Conservation (phyloP, 2,888 invertebrate species). For the Andrena trimmerana region DNA sequence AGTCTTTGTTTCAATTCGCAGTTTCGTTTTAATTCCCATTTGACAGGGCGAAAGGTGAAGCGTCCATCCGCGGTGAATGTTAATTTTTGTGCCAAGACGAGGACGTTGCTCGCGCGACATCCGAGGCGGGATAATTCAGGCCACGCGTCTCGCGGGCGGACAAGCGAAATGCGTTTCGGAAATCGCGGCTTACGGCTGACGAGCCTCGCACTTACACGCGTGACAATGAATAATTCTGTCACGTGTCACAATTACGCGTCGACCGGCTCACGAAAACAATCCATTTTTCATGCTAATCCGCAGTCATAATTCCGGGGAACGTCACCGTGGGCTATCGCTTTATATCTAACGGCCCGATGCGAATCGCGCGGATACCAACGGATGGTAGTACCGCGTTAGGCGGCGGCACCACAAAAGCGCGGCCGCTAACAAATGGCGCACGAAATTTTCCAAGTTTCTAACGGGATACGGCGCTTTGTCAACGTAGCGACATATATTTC, state of each 20-base stretch:
- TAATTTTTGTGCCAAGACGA: background rate
- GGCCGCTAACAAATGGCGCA: constrained; percentile 31
- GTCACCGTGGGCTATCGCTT: constrained; percentile 6
- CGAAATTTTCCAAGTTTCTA: constrained; percentile 55
- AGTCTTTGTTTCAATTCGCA: background rate
- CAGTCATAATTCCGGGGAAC: constrained; percentile 40
- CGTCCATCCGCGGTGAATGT: background rate
- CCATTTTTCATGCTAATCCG: constrained; percentile 57
- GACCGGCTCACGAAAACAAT: constrained; percentile 43
- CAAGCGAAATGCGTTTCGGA: constrained; percentile 57
- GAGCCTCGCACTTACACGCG: constrained; percentile 49
- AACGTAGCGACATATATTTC: constrained; percentile 67
- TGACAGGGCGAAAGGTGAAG: background rate
- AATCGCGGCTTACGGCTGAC: constrained; percentile 44
- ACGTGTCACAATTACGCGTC: constrained; percentile 48
- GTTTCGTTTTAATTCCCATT: background rate
- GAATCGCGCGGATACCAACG: constrained; percentile 6
- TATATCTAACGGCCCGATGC: background rate
- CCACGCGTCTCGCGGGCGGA: constrained; percentile 54
- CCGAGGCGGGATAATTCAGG: constrained; percentile 48
- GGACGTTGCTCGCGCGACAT: constrained; percentile 11
- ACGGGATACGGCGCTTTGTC: constrained; percentile 64
- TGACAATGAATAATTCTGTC: constrained; percentile 60
- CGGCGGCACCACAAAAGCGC: background rate
- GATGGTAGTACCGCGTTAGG: constrained; percentile 4